A percentile compares a stretch with the other conserved stretches of the same genome.
Evolutionary conservation across 1,140 invertebrate species (phyloP).

Genomic region (Nasonia longicornis): DNA sequence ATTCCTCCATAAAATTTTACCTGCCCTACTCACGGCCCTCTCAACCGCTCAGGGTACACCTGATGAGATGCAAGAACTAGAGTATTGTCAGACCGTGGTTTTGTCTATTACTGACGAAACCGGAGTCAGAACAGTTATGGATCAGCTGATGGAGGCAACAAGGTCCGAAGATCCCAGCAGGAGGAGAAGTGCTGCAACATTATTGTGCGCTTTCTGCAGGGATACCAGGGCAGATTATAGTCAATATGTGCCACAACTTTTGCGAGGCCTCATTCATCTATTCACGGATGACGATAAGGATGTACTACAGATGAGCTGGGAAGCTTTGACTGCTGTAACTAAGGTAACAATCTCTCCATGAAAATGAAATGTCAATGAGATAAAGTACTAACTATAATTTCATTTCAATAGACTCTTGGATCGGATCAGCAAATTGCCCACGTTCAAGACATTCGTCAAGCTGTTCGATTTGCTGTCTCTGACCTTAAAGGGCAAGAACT

Average conservation of each 20-base stretch:
- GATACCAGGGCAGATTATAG: slow-evolving; percentile 89
- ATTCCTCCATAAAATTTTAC: slow-evolving; percentile 91
- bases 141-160: slow-evolving; percentile 87
- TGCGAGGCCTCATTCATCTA: slow-evolving; percentile 88
- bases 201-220: slow-evolving; percentile 90
- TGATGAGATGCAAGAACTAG: slow-evolving; percentile 83
- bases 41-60: slow-evolving; percentile 77
- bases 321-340: slow-evolving; percentile 90
- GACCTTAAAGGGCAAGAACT: slow-evolving; percentile 85
- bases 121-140: slow-evolving; percentile 89
- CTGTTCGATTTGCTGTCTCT: slow-evolving; percentile 88
- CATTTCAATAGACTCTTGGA: slow-evolving; percentile 76
- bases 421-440: slow-evolving; percentile 84
- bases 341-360: slow-evolving; percentile 71
- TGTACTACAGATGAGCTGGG: slow-evolving; percentile 88
- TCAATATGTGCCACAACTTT: slow-evolving; percentile 87
- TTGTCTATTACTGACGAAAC: slow-evolving; percentile 89
- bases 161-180: slow-evolving; percentile 75
- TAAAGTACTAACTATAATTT: slow-evolving; percentile 17
- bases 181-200: slow-evolving; percentile 84
- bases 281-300: slow-evolving; percentile 85
- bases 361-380: background rate
- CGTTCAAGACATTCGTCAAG: slow-evolving; percentile 90
- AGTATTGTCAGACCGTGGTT: slow-evolving; percentile 93
- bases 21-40: slow-evolving; percentile 87